phyloP scores from a whole-genome alignment of 2,797 vertebrate species.

The Adelosebastes latens region DNA sequence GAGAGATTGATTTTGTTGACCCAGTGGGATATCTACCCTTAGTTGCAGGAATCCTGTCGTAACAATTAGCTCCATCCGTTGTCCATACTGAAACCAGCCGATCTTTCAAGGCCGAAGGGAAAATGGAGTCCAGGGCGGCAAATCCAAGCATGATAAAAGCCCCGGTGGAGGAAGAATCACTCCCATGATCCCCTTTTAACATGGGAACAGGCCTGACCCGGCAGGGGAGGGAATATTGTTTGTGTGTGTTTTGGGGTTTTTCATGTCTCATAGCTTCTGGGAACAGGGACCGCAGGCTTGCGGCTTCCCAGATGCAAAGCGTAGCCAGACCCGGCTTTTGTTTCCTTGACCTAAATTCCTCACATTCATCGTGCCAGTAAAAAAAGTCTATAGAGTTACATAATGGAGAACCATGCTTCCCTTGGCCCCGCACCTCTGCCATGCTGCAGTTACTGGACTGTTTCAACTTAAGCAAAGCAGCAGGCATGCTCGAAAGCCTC shows the following conservation, averaged over 20 bases:
- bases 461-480: conserved; percentile 42
- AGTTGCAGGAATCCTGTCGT: conserved; percentile 35
- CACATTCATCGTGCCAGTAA: conserved; percentile 69
- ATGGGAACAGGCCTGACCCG: conserved; percentile 29
- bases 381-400: conserved; percentile 68
- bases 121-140: conserved; percentile 31
- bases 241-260: conserved; percentile 31
- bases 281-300: conserved; percentile 70
- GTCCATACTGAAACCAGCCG: conserved; percentile 34
- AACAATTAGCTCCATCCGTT: conserved; percentile 50
- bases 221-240: conserved; percentile 24
- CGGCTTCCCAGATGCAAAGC: conserved; percentile 57
- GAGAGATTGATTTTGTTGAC: conserved; percentile 51
- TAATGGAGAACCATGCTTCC: conserved; percentile 59
- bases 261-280: conserved; percentile 65
- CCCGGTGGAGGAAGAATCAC: not conserved
- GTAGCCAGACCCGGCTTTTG: conserved; percentile 69
- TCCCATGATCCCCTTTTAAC: conserved; percentile 17
- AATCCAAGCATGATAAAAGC: conserved; percentile 13
- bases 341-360: conserved; percentile 83
- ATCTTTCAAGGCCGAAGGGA: conserved; percentile 39
- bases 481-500: not conserved
- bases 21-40: conserved; percentile 14
- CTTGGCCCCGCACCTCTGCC: conserved; percentile 38
- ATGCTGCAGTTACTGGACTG: conserved; percentile 22